Base-by-base conservation (phyloP, 2,888 invertebrate species). In the Encarsia formosa region DNA sequence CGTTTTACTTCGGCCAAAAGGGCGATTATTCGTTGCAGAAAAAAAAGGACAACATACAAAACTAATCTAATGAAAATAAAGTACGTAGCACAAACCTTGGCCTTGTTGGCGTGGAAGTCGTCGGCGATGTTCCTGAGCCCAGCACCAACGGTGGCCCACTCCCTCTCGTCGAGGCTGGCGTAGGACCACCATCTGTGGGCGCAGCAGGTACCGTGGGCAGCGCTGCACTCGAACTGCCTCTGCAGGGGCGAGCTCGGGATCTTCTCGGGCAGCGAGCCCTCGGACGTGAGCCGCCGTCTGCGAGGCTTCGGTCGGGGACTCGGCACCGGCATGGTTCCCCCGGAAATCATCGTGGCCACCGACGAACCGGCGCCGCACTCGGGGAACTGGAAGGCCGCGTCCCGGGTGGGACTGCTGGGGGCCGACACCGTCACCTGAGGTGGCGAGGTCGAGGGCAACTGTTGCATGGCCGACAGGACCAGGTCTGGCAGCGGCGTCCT, bases 391-490 rank as follows among this genome's bases (percentile, higher is more conserved):
- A 74, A 73, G 13, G 73, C 67, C 4, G 69, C 73, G 54, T 74
- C 73, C 50, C 73, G 63, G 41, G 73, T 73, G 24, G 73, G 73
- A 52, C 73, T 73, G 62, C 68, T 72, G 2, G 73, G 73, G 16
- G 73, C 73, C 34, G 73, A 73, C n/a, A 68, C 72, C 34, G 73
- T 73, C 16, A 72, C 73, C 56, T 70, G 73, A n/a, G 73, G 73
- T 40, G 66, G 58, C 18, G 66, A 61, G 3, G 67, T 61, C n/a
- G n/a, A n/a, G 22, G 72, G 73, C 54, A 74, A 59, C 52, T 74
- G 73, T 35, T 71, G 68, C 42, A 73, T 67, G 9, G 72, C 73
- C 43, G 73, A 71, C 20, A 72, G 59, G 31, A 73, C 73, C 11
- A 73, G 64, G 55, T 74, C 73, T 32, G 73, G 73, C 37, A 73